These are phyloP conservation scores for Cryptoleucopteryx plumbea DNA, from an alignment of 2,113 vertebrate genomes.

Conservation along the genomic window DNA sequence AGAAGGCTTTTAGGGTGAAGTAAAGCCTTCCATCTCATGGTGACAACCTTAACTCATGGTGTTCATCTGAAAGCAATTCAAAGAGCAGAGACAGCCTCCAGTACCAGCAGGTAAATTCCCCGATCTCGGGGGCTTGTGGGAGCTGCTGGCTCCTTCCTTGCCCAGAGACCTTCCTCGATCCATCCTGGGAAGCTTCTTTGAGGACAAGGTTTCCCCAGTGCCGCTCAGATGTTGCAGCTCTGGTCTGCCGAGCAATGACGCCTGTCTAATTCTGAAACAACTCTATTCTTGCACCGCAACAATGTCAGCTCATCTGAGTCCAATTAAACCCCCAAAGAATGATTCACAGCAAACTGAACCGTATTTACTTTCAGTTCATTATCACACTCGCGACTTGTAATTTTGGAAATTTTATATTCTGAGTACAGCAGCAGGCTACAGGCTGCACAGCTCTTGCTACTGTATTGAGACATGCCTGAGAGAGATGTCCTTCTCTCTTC, in stretches of 20 bases:
- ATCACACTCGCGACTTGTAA: constrained; percentile 43
- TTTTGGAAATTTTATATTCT: constrained; percentile 61
- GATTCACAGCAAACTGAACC: constrained; percentile 8
- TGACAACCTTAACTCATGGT: background rate
- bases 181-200: background rate
- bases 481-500: background rate
- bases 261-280: constrained; percentile 10
- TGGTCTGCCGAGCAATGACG: background rate
- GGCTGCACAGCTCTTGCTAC: background rate
- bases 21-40: background rate
- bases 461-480: background rate
- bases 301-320: constrained; percentile 12
- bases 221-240: background rate
- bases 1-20: background rate
- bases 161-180: background rate
- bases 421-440: constrained; percentile 31
- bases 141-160: background rate
- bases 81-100: background rate
- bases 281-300: background rate
- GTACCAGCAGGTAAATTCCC: background rate
- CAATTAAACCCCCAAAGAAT: constrained; percentile 10
- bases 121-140: fast-evolving
- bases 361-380: constrained; percentile 66
- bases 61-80: background rate
- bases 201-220: background rate